Evolutionary conservation across 2,797 vertebrate genomes (phyloP).

Genomic region (Myotis myotis): DNA sequence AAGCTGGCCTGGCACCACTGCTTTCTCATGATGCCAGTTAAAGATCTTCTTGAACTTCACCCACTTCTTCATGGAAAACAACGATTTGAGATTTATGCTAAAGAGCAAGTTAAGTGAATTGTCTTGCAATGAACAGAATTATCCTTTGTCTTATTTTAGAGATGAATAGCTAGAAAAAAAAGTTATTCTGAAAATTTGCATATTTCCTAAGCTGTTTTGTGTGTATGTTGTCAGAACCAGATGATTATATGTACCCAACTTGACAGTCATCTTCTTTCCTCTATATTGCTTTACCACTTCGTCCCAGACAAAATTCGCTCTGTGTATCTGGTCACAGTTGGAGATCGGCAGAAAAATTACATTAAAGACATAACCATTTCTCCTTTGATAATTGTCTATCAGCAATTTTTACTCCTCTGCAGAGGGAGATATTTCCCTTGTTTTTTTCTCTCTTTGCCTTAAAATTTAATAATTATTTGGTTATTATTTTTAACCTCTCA

Average conservation of each 20-base stretch:
- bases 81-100: constrained; percentile 1
- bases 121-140: constrained; percentile 22
- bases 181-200: constrained; percentile 26
- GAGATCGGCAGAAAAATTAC: constrained; percentile 31
- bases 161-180: not conserved
- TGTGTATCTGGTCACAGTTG: not conserved
- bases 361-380: not conserved
- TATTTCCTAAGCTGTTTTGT: not conserved
- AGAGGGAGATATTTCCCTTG: not conserved
- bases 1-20: not conserved
- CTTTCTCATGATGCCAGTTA: not conserved
- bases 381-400: not conserved
- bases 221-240: not conserved
- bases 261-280: not conserved
- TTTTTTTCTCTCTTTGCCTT: not conserved
- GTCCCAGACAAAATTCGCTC: not conserved
- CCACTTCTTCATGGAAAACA: constrained; percentile 40
- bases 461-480: constrained; percentile 6
- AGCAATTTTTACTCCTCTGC: not conserved
- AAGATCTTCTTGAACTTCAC: not conserved
- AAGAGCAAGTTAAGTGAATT: not conserved
- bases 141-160: constrained; percentile 25
- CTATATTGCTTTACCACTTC: not conserved
- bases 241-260: not conserved
- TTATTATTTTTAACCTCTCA: constrained; percentile 20